Conservation (phyloP, 2,888 invertebrate genomes). For the Stratiomys singularior region DNA sequence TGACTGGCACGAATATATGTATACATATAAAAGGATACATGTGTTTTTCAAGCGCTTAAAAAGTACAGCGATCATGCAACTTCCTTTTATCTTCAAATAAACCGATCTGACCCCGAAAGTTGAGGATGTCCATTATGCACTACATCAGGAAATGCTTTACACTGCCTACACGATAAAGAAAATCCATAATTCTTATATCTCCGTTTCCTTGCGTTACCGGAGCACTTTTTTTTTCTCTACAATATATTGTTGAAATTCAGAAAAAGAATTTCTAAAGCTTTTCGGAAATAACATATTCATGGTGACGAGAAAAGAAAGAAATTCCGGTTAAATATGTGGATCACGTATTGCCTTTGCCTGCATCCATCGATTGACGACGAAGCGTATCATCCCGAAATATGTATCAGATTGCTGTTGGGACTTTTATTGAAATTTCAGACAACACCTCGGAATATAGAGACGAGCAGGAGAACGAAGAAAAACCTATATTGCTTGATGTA, state of each 20-base stretch:
- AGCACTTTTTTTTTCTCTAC: background rate
- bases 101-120: background rate
- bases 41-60: no score
- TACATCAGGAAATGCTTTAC: background rate
- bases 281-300: conserved; percentile 34
- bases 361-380: conserved; percentile 9
- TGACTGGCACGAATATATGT: no score
- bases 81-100: conserved; percentile 25
- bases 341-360: conserved; percentile 31
- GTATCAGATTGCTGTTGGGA: conserved; percentile 38
- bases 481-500: conserved; percentile 9
- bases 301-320: conserved; percentile 4
- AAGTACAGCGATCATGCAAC: background rate
- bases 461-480: background rate
- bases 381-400: conserved; percentile 2
- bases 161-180: no score
- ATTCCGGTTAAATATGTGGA: conserved; percentile 7
- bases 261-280: background rate
- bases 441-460: conserved; percentile 21
- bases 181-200: background rate
- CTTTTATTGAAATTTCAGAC: conserved; percentile 46
- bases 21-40: no score
- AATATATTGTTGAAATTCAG: conserved; percentile 20
- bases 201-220: background rate
- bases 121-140: conserved; percentile 3